Evolutionary conservation across 2,888 invertebrate species (phyloP).

Genomic region (Scaptodrosophila latifasciaeformis): DNA sequence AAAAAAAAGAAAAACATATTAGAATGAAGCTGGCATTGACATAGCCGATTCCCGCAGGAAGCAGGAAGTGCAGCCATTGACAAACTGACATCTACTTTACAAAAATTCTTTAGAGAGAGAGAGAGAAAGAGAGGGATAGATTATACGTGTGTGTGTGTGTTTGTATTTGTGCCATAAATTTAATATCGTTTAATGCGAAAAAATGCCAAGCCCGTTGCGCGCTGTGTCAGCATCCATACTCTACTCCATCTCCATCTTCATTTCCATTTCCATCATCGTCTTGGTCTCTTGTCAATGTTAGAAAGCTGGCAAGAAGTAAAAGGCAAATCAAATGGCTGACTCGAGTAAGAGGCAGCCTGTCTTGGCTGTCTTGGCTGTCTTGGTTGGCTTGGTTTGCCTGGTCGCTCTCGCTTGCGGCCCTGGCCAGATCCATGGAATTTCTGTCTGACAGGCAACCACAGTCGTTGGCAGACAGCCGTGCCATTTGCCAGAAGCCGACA

Average conservation of each 20-base stretch:
- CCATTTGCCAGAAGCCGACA: too few species aligned
- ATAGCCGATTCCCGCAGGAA: too few species aligned
- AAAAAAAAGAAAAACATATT: too few species aligned
- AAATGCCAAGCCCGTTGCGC: conserved; percentile 19
- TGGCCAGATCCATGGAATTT: too few species aligned
- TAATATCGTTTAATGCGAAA: conserved; percentile 51
- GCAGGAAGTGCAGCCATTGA: conserved; percentile 50
- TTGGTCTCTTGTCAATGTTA: conserved; percentile 41
- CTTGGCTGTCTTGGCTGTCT: not conserved
- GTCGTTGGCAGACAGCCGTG: too few species aligned
- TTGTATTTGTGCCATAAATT: conserved; percentile 42
- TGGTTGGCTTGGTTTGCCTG: too few species aligned
- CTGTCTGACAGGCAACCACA: too few species aligned
- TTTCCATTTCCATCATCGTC: too few species aligned
- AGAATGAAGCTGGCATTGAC: too few species aligned
- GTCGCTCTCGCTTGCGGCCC: too few species aligned
- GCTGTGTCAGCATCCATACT: too few species aligned
- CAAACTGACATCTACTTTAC: conserved; percentile 17
- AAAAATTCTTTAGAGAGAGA: not conserved
- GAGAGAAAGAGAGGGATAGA: not conserved
- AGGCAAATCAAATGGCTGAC: not conserved
- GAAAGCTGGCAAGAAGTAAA: conserved; percentile 7
- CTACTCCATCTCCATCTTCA: not conserved
- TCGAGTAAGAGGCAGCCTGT: not conserved
- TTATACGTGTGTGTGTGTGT: conserved; percentile 9